Base-by-base conservation (phyloP, 2,797 vertebrate species). In the Cercopithecus petaurista region DNA sequence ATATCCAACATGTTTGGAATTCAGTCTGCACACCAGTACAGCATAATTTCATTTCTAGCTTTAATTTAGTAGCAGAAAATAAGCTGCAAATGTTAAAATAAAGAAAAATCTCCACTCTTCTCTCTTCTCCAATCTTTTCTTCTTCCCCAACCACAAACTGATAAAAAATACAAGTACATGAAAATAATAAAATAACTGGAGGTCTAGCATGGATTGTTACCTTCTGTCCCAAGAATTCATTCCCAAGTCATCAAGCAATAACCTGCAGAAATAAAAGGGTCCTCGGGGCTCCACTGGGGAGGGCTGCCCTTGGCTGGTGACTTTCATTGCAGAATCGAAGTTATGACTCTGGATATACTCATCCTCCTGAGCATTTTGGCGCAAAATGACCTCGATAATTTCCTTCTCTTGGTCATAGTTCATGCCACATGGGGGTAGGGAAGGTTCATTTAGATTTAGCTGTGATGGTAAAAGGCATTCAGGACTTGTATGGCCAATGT, bases 191-290 rank as follows among this genome's bases (percentile, higher is more conserved):
- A 87, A 88, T 8, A 88, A 61, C 1, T 70, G 26, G 59, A 94
- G 24, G 48, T 67, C 50, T 67, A 82, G 7, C 14, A 24, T 26
- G 28, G 17, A 36, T 36, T 26, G 95, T 92, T 99, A 99, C 99
- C 99, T 99, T 98, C 99, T 99, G 9, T 99, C 99, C 99, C 99
- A 99, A 84, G 99, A 99, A 98, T 99, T 99, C 99, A 99, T 99
- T 95, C 99, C 99, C 92, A 99, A 99, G 98, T 99, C 99, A 59
- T 99, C 99, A 7, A 99, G 99, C 97, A 99, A 98, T 93, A 99
- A 98, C 30, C 99, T 99, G 97, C 99, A 99, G 98, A 99, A 99
- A 98, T 99, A 99, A 98, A 99, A 99, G 12, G 99, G 99, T 28
- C 99, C 99, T 57, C 99, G 99, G 8, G 99, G 99, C 77, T 99